A percentile compares a stretch with the other conserved stretches of the same genome.
phyloP scores from a whole-genome alignment of 2,797 vertebrate genomes.

The Argyrosomus regius region DNA sequence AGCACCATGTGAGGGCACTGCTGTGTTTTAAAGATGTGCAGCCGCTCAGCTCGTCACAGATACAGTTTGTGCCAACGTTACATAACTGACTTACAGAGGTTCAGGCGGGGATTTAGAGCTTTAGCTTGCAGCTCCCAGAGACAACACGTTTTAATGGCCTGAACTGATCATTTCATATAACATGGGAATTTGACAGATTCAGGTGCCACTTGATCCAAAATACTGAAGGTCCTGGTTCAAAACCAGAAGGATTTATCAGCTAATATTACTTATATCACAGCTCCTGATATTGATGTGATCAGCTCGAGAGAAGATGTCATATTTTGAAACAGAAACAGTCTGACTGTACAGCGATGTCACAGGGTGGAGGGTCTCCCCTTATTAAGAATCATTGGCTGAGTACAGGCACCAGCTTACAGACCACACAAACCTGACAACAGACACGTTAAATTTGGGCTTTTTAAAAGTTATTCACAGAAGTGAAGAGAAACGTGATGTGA shows the following conservation, averaged over 20 bases:
- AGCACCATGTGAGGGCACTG: not conserved
- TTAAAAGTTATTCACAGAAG: too few relatives aligned
- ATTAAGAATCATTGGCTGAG: too few relatives aligned
- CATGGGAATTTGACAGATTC: not conserved
- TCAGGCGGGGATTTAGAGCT: conserved; percentile 23
- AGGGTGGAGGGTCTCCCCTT: too few relatives aligned
- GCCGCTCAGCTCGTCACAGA: conserved; percentile 1
- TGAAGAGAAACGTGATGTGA: too few relatives aligned
- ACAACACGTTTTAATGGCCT: not conserved
- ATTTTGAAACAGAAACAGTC: too few relatives aligned
- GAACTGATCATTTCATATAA: not conserved
- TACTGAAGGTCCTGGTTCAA: not conserved
- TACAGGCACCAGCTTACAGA: too few relatives aligned
- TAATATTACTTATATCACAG: not conserved
- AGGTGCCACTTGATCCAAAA: not conserved
- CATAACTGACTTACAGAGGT: conserved; percentile 31
- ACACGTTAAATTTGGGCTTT: too few relatives aligned
- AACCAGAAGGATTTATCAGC: too few relatives aligned
- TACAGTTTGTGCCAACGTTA: conserved; percentile 19
- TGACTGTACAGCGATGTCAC: too few relatives aligned
- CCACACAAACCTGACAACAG: too few relatives aligned
- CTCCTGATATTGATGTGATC: too few relatives aligned
- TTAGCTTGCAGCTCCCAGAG: conserved; percentile 2
- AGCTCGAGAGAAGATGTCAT: too few relatives aligned
- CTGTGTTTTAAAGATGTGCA: not conserved